Percentiles rank a stretch among this genome's conserved stretches.
Conservation (phyloP, 2,113 vertebrate genomes). For the Dromaius novaehollandiae region DNA sequence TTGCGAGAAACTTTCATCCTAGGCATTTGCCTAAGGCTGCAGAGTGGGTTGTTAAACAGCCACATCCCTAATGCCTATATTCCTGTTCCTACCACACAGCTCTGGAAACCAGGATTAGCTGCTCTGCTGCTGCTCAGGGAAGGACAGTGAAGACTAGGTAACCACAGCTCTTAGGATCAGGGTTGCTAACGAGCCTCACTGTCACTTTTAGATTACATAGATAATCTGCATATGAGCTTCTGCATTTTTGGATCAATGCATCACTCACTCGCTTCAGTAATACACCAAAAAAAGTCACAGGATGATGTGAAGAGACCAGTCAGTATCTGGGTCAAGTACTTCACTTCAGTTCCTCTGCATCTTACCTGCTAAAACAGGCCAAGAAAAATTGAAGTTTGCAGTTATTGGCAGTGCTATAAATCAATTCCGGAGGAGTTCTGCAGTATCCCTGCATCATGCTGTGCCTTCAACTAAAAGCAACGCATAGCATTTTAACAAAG, state of each 20-base stretch:
- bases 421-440: not conserved
- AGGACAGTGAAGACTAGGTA: not conserved
- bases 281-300: not conserved
- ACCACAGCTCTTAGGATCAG: not conserved
- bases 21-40: not conserved
- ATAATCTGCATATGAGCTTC: not conserved
- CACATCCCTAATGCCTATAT: not conserved
- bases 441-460: not conserved
- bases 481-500: not conserved
- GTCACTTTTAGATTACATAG: not conserved
- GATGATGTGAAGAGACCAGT: not conserved
- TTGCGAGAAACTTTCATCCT: not conserved
- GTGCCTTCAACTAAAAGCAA: constrained; percentile 14
- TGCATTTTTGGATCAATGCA: not conserved
- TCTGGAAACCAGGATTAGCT: not conserved
- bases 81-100: rapidly evolving
- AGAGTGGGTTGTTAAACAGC: not conserved
- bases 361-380: not conserved
- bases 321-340: not conserved
- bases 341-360: not conserved
- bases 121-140: not conserved
- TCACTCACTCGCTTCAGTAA: not conserved
- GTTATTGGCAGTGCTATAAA: not conserved
- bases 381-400: not conserved
- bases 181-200: not conserved